Base-by-base conservation (phyloP, 2,113 vertebrate genomes). In the human (Homo sapiens) region DNA sequence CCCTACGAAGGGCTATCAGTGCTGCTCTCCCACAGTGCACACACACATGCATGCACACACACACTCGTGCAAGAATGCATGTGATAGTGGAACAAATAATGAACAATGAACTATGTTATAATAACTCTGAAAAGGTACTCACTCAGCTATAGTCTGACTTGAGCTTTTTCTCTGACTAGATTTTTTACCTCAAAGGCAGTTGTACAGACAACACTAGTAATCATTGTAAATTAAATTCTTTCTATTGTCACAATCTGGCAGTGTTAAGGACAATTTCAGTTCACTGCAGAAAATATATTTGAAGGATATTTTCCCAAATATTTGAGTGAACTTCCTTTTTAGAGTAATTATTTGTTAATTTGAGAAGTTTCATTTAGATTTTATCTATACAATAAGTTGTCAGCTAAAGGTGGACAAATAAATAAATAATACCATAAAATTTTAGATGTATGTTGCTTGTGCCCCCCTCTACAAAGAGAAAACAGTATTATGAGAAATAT, bases 201-300 rank as follows among this genome's bases (percentile, higher is more conserved):
- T 22, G 32, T 48, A n/a, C 72, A 5, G 23, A 20, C 10, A 70
- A 38, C 25, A 61, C 48, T 61, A 85, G 23, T 82, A 75, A 66
- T 57, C 57, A 76, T 20, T 86, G 5, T 79, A 95, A 87, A 86
- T 96, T 66, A 86, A 43, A 64, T 86, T 93, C 8, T 91, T 87
- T 59, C 45, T 76, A 0, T 81, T 57, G 40, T 93, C 70, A 72
- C 7, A 35, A 1, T 96, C 68, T 32, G 4, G 5, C 23, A 38
- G 3, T 86, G 48, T 86, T 70, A 79, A 79, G 64, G 32, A 80
- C 35, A 82, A 38, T 83, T 96, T 87, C 32, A 87, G 89, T 87
- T 97, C 61, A 88, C 6, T 66, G 14, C 13, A 55, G 92, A 78
- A 83, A 40, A 52, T 68, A 9, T 70, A 52, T 59, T 78, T 89